A percentile compares a stretch with the other conserved stretches of the same genome.
These are phyloP conservation scores for Galaxias olidus DNA, from an alignment of 2,797 vertebrate genomes.

Conservation along the genomic window DNA sequence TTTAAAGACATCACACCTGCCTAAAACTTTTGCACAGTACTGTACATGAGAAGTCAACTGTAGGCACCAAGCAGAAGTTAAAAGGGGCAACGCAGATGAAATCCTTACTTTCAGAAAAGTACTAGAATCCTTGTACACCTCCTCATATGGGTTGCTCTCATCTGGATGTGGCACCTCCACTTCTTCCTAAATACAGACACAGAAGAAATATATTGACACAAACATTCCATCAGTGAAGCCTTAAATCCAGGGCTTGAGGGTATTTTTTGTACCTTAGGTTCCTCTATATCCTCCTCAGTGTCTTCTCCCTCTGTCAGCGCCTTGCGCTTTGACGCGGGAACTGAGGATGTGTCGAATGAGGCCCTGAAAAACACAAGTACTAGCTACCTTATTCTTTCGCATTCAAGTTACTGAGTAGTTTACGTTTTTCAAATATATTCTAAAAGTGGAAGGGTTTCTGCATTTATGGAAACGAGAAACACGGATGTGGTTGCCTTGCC, in stretches of 20 bases:
- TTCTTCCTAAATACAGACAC: constrained; percentile 81
- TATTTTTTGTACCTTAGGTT: constrained; percentile 87
- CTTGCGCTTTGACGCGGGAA: constrained; percentile 81
- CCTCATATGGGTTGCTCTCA: constrained; percentile 90
- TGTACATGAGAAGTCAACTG: no score
- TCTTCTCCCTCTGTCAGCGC: constrained; percentile 86
- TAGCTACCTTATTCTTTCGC: neutral
- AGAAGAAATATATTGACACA: no score
- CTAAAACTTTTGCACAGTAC: no score
- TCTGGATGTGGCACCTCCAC: constrained; percentile 88
- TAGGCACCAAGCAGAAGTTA: no score
- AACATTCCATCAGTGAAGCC: no score
- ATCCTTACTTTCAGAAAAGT: constrained; percentile 96
- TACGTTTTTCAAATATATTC: no score
- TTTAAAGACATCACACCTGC: no score
- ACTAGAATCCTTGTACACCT: constrained; percentile 98
- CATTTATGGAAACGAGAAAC: no score
- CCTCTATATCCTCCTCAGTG: constrained; percentile 90
- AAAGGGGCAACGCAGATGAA: no score
- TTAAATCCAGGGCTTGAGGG: no score
- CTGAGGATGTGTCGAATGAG: constrained; percentile 86
- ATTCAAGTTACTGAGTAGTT: neutral
- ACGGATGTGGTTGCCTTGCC: constrained; percentile 66
- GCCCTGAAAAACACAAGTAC: constrained; percentile 71
- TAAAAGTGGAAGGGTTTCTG: no score